Conservation (phyloP, 2,888 invertebrate species). For the Mechanitis mazaeus region DNA sequence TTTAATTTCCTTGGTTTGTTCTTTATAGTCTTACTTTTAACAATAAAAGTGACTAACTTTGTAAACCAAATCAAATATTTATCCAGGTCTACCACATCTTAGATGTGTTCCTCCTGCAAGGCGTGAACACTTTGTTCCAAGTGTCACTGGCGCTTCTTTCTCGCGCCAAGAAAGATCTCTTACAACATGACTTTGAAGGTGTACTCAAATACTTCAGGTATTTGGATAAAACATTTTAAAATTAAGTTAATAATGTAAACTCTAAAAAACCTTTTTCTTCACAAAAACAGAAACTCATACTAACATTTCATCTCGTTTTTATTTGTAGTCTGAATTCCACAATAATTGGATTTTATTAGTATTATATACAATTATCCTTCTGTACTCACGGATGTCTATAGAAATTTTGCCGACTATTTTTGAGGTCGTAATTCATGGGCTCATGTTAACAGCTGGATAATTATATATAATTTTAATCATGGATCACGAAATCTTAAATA, state of each 20-base stretch:
- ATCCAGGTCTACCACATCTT: constrained; percentile 93
- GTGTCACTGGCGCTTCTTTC: constrained; percentile 95
- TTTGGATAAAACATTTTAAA: constrained; percentile 12
- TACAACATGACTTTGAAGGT: constrained; percentile 97
- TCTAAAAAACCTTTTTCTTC: not conserved
- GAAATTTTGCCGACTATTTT: too few species aligned
- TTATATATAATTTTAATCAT: too few species aligned
- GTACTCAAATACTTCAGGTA: constrained; percentile 96
- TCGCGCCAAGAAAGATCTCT: constrained; percentile 92
- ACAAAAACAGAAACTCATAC: not conserved
- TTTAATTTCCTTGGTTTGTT: too few species aligned
- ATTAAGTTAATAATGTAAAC: not conserved
- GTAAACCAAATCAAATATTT: not conserved
- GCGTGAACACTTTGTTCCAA: constrained; percentile 96
- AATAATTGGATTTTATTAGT: not conserved
- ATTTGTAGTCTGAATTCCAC: too few species aligned
- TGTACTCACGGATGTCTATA: too few species aligned
- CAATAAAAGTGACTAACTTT: too few species aligned
- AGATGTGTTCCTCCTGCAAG: constrained; percentile 96
- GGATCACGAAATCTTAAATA: too few species aligned
- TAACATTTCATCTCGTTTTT: too few species aligned
- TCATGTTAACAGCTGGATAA: too few species aligned
- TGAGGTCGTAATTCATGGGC: too few species aligned
- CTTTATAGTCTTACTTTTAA: too few species aligned
- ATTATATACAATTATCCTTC: too few species aligned